These are phyloP conservation scores for Platysteira castanea DNA, from an alignment of 2,113 vertebrate species.

Conservation along the genomic window DNA sequence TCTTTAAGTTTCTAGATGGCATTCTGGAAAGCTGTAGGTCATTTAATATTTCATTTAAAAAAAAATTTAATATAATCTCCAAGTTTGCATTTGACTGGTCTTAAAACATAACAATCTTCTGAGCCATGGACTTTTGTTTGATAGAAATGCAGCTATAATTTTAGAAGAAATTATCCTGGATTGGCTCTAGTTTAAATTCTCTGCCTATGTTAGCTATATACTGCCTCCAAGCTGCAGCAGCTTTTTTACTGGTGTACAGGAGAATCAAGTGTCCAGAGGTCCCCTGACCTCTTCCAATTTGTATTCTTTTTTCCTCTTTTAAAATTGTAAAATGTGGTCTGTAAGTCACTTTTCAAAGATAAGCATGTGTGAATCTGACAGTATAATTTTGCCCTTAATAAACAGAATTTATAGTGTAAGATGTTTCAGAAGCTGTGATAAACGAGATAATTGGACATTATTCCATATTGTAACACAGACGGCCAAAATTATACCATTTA, in stretches of 20 bases:
- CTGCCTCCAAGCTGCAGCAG: not conserved
- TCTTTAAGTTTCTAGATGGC: not conserved
- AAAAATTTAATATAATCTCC: not conserved
- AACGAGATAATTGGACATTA: conserved; percentile 52
- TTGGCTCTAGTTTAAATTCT: not conserved
- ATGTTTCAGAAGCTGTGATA: conserved; percentile 28
- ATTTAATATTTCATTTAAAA: not conserved
- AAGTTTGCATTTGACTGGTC: not conserved
- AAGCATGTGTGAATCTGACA: conserved; percentile 31
- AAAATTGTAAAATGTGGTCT: not conserved
- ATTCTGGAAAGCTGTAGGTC: not conserved
- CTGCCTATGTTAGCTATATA: not conserved
- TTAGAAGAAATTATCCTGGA: not conserved
- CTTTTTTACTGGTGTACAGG: not conserved
- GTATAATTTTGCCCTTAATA: conserved; percentile 56
- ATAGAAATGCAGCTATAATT: not conserved
- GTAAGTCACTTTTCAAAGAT: conserved; percentile 25
- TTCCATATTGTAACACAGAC: conserved; percentile 19
- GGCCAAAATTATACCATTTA: conserved; percentile 31
- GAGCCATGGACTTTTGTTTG: not conserved
- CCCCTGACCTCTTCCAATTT: not conserved
- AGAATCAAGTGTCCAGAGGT: not conserved
- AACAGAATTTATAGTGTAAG: conserved; percentile 31
- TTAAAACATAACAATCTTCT: not conserved
- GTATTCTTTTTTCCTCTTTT: not conserved